A percentile compares a stretch with the other conserved stretches of the same genome.
Evolutionary conservation across 2,113 vertebrate genomes (phyloP).

Genomic region (Ibidorhyncha struthersii): DNA sequence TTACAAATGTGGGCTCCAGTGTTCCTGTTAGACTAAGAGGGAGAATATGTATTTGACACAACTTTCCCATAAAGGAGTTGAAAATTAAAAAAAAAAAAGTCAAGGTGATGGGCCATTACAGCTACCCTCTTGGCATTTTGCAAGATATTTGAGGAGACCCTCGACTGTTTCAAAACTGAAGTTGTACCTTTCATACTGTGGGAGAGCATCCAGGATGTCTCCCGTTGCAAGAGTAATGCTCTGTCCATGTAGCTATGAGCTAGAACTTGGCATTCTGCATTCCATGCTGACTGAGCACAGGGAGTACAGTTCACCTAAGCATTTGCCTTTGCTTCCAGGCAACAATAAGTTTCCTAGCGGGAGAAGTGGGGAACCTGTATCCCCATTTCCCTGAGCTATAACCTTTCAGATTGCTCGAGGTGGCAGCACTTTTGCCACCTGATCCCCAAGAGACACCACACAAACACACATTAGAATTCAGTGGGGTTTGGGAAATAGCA

Average conservation of each 20-base stretch:
- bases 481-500: background rate
- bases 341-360: background rate
- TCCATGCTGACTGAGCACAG: rapidly evolving
- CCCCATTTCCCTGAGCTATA: background rate
- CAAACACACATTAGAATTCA: background rate
- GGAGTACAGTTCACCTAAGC: background rate
- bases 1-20: background rate
- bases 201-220: background rate
- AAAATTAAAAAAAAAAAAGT: background rate
- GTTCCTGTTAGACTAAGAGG: background rate
- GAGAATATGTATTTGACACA: background rate
- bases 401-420: background rate
- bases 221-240: background rate
- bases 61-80: background rate
- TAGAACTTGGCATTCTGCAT: background rate
- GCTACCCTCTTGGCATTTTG: background rate
- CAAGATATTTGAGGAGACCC: background rate
- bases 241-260: background rate
- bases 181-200: background rate
- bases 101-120: background rate
- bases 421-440: background rate
- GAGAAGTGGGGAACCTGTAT: background rate
- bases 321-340: background rate
- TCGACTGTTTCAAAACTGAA: background rate
- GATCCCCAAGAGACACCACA: background rate